Base-by-base conservation (phyloP, 2,113 vertebrate species). In the Sturnira hondurensis region DNA sequence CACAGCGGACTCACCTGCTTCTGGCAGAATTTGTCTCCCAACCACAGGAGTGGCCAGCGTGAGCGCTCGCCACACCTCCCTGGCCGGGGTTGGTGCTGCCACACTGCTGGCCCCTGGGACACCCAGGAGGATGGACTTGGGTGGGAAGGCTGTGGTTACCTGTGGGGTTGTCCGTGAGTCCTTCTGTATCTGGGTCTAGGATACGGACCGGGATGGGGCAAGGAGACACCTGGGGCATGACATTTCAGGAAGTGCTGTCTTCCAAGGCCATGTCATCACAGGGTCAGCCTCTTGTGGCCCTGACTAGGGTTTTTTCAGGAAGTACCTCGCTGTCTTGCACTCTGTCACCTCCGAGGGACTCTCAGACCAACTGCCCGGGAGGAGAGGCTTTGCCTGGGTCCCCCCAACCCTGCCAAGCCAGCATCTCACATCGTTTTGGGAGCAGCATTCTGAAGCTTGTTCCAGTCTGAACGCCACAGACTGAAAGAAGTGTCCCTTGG, bases 131-230 rank as follows among this genome's bases (percentile, higher is more conserved):
- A 71, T 17, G 26, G 20, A 15, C 41, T 45, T 4, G 22, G 5
- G 10, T 41, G 9, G 14, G n/a, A 41, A 28, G 22, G 1, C 8
- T 26, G 24, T 38, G 10, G 61, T 8, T 26, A 26, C 7, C 9
- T 3, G 3, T 31, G 0, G 4, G 24, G 0, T 11, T 20, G 2
- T 52, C 26, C 16, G 0, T 5, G 12, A 24, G 63, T 24, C 73
- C 24, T n/a, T 61, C 4, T 58, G 20, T 61, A 33, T 0, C 0
- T 16, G 47, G 41, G 10, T 16, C 24, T 22, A 3, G 2, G 31
- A 45, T 11, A 22, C 4, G 11, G 24, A 26, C 6, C 15, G 52
- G 41, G 61, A 50, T 15, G 11, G 83, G 20, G 19, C 14, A 8
- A n/a, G 77, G 20, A 36, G 24, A 22, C 1, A 20, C 2, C 17